A percentile compares a stretch with the other conserved stretches of the same genome.
Conservation (phyloP, 1,140 invertebrate species). For the Goniozus legneri region DNA sequence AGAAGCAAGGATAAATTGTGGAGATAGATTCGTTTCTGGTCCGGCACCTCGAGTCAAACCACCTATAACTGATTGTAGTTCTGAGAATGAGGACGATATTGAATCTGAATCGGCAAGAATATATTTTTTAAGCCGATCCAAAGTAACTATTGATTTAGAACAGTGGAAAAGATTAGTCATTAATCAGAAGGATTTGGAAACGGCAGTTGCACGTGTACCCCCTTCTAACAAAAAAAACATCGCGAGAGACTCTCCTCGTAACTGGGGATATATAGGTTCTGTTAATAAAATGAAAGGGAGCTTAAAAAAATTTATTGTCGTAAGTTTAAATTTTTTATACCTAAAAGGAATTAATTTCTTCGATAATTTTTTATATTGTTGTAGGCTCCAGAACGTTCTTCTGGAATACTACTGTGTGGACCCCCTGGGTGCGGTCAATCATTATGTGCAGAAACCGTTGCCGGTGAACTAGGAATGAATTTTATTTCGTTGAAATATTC, state of each 20-base stretch:
- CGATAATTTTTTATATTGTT: too few relatives aligned
- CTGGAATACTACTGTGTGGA: constrained; percentile 90
- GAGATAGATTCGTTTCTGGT: too few relatives aligned
- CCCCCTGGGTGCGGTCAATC: constrained; percentile 96
- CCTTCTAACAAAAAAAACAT: constrained; percentile 98
- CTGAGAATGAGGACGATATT: not conserved
- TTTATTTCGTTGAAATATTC: constrained; percentile 97
- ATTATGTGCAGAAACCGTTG: constrained; percentile 82
- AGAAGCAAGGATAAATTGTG: constrained; percentile 82
- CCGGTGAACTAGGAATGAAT: constrained; percentile 92
- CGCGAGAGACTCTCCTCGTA: constrained; percentile 93
- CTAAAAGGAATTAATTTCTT: constrained; percentile 9
- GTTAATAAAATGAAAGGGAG: constrained; percentile 83
- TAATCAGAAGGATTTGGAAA: constrained; percentile 70
- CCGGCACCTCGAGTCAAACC: too few relatives aligned
- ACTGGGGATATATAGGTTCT: constrained; percentile 96
- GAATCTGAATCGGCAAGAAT: too few relatives aligned
- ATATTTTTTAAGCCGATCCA: constrained; percentile 59
- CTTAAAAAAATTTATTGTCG: constrained; percentile 85
- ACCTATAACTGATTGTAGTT: too few relatives aligned
- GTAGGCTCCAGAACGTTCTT: constrained; percentile 83
- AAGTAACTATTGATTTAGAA: constrained; percentile 56
- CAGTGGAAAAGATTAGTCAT: constrained; percentile 65
- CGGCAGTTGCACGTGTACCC: constrained; percentile 79
- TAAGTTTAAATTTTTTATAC: constrained; percentile 45